Percentiles rank a stretch among this genome's conserved stretches.
These are phyloP conservation scores for Oryctolagus cuniculus DNA, from an alignment of 2,113 vertebrate species.

Conservation along the genomic window DNA sequence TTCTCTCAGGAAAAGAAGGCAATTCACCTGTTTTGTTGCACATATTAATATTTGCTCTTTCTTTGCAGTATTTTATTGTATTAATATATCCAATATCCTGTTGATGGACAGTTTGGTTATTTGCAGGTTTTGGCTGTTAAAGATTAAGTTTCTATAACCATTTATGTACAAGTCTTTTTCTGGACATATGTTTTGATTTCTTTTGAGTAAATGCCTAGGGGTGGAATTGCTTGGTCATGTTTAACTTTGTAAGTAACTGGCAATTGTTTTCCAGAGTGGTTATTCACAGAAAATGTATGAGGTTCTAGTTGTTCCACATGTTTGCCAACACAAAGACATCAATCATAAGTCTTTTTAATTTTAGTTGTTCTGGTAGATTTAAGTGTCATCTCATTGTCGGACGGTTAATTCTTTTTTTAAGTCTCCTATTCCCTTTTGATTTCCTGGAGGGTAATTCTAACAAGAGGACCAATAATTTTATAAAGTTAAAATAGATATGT, in stretches of 20 bases:
- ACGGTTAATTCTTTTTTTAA: neutral
- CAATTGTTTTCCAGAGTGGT: conserved; percentile 16
- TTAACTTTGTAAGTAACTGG: conserved; percentile 22
- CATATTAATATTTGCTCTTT: neutral
- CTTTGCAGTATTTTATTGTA: neutral
- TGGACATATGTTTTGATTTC: conserved; percentile 12
- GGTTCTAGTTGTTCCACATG: neutral
- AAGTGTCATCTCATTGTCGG: neutral
- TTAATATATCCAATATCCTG: neutral
- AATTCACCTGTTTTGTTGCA: neutral
- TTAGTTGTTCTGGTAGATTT: neutral
- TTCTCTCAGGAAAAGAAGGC: conserved; percentile 28
- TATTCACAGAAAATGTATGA: neutral
- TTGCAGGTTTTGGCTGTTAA: neutral
- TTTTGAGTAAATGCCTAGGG: conserved; percentile 4
- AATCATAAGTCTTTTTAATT: neutral
- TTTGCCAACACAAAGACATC: neutral
- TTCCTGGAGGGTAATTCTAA: conserved; percentile 43
- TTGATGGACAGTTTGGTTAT: neutral
- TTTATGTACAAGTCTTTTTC: neutral
- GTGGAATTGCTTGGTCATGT: neutral
- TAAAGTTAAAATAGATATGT: neutral
- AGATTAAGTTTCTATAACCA: neutral
- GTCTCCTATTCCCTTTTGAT: neutral
- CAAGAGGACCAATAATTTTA: neutral